Conservation (phyloP, 2,113 vertebrate genomes). For the Acrocephalus kingi region DNA sequence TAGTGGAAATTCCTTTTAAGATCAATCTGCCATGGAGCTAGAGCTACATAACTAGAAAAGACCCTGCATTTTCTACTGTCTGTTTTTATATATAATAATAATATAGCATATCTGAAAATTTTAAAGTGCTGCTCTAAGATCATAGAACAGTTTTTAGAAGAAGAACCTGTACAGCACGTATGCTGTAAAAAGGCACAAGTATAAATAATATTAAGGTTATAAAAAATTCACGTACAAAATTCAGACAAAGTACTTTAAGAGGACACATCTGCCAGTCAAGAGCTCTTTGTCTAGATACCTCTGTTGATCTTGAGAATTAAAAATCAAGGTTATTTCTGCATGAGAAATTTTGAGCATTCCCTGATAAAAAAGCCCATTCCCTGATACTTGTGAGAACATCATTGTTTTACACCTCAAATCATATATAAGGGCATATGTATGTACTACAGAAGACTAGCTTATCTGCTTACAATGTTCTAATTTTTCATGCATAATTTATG, state of each 20-base stretch:
- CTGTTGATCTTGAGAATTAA: not conserved
- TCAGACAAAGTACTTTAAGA: not conserved
- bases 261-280: not conserved
- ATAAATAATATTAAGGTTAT: not conserved
- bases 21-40: not conserved
- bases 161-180: not conserved
- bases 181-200: not conserved
- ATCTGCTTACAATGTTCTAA: not conserved
- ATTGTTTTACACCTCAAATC: not conserved
- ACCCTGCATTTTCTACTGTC: not conserved
- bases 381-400: not conserved
- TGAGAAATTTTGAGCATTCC: not conserved
- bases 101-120: not conserved
- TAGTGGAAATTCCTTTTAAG: not conserved
- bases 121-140: not conserved
- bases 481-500: not conserved
- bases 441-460: not conserved
- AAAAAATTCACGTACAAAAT: not conserved
- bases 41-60: not conserved
- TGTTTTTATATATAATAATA: not conserved
- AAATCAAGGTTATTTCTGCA: not conserved
- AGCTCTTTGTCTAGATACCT: not conserved
- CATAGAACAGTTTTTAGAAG: not conserved
- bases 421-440: not conserved
- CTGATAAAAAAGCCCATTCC: not conserved